Base-by-base conservation (phyloP, 2,888 invertebrate species). In the Ormia ochracea region DNA sequence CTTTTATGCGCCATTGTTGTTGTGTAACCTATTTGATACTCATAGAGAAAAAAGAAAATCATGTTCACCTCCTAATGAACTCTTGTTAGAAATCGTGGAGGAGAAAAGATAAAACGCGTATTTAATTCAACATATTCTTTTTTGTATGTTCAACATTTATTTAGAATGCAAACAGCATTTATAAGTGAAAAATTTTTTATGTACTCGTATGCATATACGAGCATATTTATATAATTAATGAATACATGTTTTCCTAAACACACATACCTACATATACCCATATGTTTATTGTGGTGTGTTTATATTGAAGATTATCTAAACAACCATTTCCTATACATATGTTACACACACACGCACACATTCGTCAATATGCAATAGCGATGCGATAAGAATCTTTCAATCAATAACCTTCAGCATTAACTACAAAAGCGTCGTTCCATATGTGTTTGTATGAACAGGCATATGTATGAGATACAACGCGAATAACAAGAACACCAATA, bases 371-470 rank as follows among this genome's bases (percentile, higher is more conserved):
- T 72, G 72, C 66, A 63, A 72, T 72, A 56, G 68, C 76, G 72
- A 76, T 72, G 68, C 76, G 72, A 76, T 72, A 76, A 80, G 76
- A 75, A 70, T 80, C 70, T 76, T 80, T 72, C 72, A 75, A 80
- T 80, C 79, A 80, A 80, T 80, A 75, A 80, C 70, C 48, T 66
- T 75, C 59, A 66, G 54, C 23, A 38, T 28, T 43, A 76, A 26
- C n/a, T 56, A 54, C 33, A 26, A 45, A 4, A 21, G 23, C 21
- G 12, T 41, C 21, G 4, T 12, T 23, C 12, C 21, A 12, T 21
- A 23, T 45, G 12, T 12, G 21, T 14, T n/a, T 36, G 2, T n/a
- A n/a, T 4, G n/a, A 1, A 10, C 2, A 14, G 4, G 14, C 41
- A 38, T 38, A 38, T n/a, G 6, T 38, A 41, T 14, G 41, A 7